Base-by-base conservation (phyloP, 1,140 invertebrate genomes). In the Cotesia vestalis region DNA sequence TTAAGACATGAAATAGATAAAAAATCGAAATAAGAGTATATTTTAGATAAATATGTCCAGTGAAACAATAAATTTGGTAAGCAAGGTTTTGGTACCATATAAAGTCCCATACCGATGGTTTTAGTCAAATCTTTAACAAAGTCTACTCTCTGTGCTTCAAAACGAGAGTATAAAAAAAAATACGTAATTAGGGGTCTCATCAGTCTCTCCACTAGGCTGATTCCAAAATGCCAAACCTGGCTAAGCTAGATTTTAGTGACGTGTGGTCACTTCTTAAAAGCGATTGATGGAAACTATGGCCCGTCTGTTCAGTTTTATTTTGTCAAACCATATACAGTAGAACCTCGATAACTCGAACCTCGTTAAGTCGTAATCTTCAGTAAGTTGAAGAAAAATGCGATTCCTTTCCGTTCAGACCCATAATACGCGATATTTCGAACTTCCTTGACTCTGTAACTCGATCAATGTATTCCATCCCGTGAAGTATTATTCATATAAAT, bases 41-140 rank as follows among this genome's bases (percentile, higher is more conserved):
- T 5, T 9, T 59, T 66, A 57, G 17, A 60, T 67, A 74, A 71
- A 61, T 55, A 75, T 62, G 14, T 72, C 64, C 12, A 35, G 52
- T 63, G 53, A 71, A 63, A 66, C 66, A 14, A 67, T 64, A 51
- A 74, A 60, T 46, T 51, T 73, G 14, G 2, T 27, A 9, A 66
- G 8, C 9, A 20, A n/a, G 64, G 36, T n/a, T 11, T 66, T 46
- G n/a, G 52, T 52, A 52, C 64, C n/a, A n/a, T 66, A 34, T 66
- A 66, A 17, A 46, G 64, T 17, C 20, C 12, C 4, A 17, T 34
- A n/a, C 64, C 64, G 36, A 4, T 1, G 12, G 4, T 17, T n/a
- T 14, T 14, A 38, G 8, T 9, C 9, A 40, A 46, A 17, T 46
- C 12, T 14, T 6, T 5, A 38, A 4, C 52, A 0, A 66, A 52